Evolutionary conservation across 2,888 invertebrate genomes (phyloP).

Genomic region (Yponomeuta plumbellus): DNA sequence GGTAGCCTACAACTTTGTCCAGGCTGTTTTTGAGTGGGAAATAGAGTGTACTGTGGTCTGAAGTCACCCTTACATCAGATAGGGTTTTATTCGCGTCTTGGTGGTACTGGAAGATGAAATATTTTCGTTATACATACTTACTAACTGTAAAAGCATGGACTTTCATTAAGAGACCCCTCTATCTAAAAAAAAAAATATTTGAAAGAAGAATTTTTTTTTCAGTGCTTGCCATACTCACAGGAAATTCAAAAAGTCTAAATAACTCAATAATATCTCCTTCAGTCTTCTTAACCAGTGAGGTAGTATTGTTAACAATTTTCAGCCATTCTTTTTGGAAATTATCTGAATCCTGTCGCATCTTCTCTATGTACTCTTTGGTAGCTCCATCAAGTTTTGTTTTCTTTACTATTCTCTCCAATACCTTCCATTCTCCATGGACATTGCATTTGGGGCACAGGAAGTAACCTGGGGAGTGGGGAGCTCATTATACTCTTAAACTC

Average conservation of each 20-base stretch:
- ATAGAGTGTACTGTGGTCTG: constrained; percentile 72
- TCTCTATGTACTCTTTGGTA: constrained; percentile 52
- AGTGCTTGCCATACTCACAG: constrained; percentile 52
- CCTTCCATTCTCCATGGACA: constrained; percentile 79
- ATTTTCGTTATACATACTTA: too few species aligned
- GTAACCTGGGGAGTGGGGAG: constrained; percentile 77
- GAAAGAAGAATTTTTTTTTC: neutral
- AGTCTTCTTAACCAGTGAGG: constrained; percentile 56
- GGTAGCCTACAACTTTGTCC: constrained; percentile 80
- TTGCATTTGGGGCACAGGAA: constrained; percentile 83
- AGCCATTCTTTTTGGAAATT: constrained; percentile 68
- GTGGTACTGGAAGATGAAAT: constrained; percentile 55
- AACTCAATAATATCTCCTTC: constrained; percentile 61
- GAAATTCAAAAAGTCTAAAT: constrained; percentile 74
- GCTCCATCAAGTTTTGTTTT: constrained; percentile 51
- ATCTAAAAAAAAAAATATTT: too few species aligned
- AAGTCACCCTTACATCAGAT: constrained; percentile 75
- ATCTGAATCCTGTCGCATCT: constrained; percentile 44
- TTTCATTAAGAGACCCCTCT: too few species aligned
- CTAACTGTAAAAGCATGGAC: too few species aligned
- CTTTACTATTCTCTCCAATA: constrained; percentile 72
- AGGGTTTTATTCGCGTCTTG: constrained; percentile 61
- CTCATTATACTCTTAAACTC: too few species aligned
- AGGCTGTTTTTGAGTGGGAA: constrained; percentile 81
- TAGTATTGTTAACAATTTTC: constrained; percentile 53